Evolutionary conservation across 1,140 invertebrate genomes (phyloP).

Genomic region (Thaumatotibia leucotreta): DNA sequence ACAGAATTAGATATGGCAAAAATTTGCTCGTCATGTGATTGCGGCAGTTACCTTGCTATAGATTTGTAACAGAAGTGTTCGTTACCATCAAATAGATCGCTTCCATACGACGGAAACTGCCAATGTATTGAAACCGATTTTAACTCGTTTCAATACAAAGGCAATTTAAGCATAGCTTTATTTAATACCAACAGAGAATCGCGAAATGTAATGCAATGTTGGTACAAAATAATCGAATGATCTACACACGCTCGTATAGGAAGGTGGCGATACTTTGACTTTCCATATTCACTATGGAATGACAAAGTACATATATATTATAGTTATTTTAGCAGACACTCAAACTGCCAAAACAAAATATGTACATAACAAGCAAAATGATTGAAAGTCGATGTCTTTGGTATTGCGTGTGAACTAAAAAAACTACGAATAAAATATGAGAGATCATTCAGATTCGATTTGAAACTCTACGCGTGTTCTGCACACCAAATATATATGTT

Average conservation of each 20-base stretch:
- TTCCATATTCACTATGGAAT: background rate
- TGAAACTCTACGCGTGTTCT: background rate
- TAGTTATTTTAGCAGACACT: conserved; percentile 11
- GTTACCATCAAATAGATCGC: background rate
- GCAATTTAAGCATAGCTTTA: background rate
- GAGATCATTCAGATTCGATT: background rate
- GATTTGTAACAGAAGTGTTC: background rate
- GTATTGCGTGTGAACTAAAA: background rate
- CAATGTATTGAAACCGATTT: background rate
- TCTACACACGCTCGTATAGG: background rate
- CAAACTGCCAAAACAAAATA: background rate
- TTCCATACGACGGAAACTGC: background rate
- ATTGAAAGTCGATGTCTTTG: conserved; percentile 1
- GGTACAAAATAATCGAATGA: conserved; percentile 7
- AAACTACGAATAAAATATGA: background rate
- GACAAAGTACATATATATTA: background rate
- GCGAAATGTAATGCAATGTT: background rate
- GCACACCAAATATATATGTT: conserved; percentile 20
- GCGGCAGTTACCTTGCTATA: background rate
- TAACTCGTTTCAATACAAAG: background rate
- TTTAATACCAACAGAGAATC: conserved; percentile 7
- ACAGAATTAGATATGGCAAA: background rate
- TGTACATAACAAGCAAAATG: conserved; percentile 4
- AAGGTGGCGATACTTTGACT: background rate
- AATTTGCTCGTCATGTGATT: background rate